Evolutionary conservation across 2,113 vertebrate species (phyloP).

Genomic region (Syrrhaptes paradoxus): DNA sequence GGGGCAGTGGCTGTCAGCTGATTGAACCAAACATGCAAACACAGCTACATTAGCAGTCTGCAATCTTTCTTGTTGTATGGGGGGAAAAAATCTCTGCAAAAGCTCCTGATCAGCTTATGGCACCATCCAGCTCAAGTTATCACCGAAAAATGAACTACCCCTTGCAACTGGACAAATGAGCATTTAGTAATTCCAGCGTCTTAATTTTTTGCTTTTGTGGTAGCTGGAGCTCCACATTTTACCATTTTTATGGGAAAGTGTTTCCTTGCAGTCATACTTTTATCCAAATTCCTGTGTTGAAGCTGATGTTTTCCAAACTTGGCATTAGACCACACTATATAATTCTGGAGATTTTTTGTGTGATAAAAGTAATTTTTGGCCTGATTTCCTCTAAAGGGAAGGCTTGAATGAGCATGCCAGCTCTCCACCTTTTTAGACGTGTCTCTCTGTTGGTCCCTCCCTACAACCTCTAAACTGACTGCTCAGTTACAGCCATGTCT

Average conservation of each 20-base stretch:
- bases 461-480: neutral
- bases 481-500: neutral
- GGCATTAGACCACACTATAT: neutral
- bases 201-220: neutral
- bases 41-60: neutral
- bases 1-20: neutral
- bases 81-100: neutral
- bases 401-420: neutral
- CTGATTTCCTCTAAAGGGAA: neutral
- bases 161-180: neutral
- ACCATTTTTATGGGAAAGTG: neutral
- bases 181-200: neutral
- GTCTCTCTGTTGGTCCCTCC: neutral
- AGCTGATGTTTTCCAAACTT: neutral
- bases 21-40: neutral
- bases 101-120: neutral
- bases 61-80: fast-evolving
- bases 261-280: neutral
- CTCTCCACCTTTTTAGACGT: neutral
- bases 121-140: neutral
- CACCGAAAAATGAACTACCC: neutral
- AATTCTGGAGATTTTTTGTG: neutral
- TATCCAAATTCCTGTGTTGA: neutral
- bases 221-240: neutral
- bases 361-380: neutral